Percentiles rank a stretch among this genome's conserved stretches.
Evolutionary conservation across 2,797 vertebrate genomes (phyloP).

Genomic region (Lacerta viridis): DNA sequence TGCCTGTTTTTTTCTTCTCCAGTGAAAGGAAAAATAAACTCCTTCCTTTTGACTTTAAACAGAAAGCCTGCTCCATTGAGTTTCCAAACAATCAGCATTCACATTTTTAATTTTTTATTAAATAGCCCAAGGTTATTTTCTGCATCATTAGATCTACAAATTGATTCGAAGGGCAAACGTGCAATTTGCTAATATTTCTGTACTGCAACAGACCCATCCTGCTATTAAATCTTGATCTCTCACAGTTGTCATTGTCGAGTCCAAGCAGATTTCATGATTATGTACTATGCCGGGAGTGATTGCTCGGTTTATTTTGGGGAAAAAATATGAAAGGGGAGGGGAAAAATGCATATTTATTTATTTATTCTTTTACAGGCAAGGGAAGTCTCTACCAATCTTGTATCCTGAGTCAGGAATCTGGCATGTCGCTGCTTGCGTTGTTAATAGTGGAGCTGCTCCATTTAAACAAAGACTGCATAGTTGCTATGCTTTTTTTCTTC

Average conservation of each 20-base stretch:
- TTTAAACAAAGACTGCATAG: slow-evolving; percentile 61
- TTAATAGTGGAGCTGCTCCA: slow-evolving; percentile 64
- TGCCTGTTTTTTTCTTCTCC: slow-evolving; percentile 31
- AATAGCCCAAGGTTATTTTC: slow-evolving; percentile 70
- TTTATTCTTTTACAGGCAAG: neutral
- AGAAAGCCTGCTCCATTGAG: slow-evolving; percentile 53
- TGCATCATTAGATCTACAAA: slow-evolving; percentile 73
- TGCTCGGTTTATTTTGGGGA: slow-evolving; percentile 42
- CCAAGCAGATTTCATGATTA: slow-evolving; percentile 49
- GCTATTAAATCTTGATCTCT: slow-evolving; percentile 27
- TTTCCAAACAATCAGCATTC: slow-evolving; percentile 39
- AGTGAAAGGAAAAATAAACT: slow-evolving; percentile 69
- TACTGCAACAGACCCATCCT: slow-evolving; percentile 58
- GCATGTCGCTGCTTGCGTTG: slow-evolving; percentile 66
- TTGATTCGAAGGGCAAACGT: slow-evolving; percentile 68
- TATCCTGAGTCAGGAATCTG: slow-evolving; percentile 68
- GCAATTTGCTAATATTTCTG: slow-evolving; percentile 64
- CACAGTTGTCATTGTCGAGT: slow-evolving; percentile 10
- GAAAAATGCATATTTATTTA: slow-evolving; percentile 27
- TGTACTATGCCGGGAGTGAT: slow-evolving; percentile 63
- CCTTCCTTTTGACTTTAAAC: slow-evolving; percentile 57
- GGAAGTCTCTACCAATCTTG: slow-evolving; percentile 63
- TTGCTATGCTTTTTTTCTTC: slow-evolving; percentile 63
- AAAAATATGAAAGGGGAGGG: slow-evolving; percentile 33
- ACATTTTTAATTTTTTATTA: slow-evolving; percentile 1